Base-by-base conservation (phyloP, 2,113 vertebrate genomes). In the Athene noctua region DNA sequence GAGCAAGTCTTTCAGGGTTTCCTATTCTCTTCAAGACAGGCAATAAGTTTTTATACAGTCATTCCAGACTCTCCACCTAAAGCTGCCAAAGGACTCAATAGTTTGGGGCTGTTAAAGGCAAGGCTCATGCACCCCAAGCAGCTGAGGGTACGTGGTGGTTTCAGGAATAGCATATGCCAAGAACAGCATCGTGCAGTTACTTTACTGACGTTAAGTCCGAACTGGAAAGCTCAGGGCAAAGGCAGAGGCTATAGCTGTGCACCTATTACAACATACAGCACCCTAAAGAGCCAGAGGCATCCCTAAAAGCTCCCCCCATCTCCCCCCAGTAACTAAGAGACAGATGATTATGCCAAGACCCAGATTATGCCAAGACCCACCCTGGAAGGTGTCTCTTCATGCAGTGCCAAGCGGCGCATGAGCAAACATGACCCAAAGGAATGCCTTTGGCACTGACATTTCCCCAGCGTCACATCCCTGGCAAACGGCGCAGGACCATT, bases 381-480 rank as follows among this genome's bases (percentile, higher is more conserved):
- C 14, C 51, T 36, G 54, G 58, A 73, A 11, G 29, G 11, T 10
- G 42, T 17, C 68, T 75, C 72, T 58, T 62, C 54, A 54, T 1
- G 6, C 58, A 32, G 36, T 25, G 19, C 26, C 17, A 36, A 80
- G 67, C 2, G 10, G 44, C 47, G 81, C 49, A 10, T 2, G 38
- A 36, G 57, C 61, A 52, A 74, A 65, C 42, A 19, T 1, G 4
- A 54, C 27, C 46, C 51, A 66, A 10, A 77, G 2, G 0, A 72
- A 38, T 8, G 34, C 44, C 54, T 68, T 23, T 36, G 72, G 74
- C 73, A 78, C 67, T 32, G 18, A 38, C 1, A 1, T 23, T 22
- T 59, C 98, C 98, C 89, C 97, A 93, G 52, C 82, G 72, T 49
- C 94, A 95, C 84, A 96, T 97, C 97, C 30, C 25, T 52, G 96